Percentiles rank a stretch among this genome's conserved stretches.
These are phyloP conservation scores for Talpa occidentalis DNA, from an alignment of 2,113 vertebrate genomes.

Conservation along the genomic window DNA sequence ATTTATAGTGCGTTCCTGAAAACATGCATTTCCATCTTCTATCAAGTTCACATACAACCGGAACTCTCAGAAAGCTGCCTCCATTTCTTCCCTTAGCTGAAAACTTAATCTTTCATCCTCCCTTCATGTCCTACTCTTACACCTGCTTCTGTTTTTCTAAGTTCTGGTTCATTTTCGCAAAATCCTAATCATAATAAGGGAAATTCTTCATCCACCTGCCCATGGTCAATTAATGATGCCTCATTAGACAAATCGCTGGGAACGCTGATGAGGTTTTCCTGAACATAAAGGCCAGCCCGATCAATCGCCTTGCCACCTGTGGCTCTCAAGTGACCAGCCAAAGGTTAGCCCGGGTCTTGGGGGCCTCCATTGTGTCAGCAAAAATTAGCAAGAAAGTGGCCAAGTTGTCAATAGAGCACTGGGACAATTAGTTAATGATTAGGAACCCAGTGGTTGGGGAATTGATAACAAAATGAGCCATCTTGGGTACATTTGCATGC, in stretches of 20 bases:
- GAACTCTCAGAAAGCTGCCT: neutral
- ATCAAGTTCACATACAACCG: neutral
- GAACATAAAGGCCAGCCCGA: constrained; percentile 93
- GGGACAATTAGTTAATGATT: constrained; percentile 99
- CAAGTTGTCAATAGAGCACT: constrained; percentile 93
- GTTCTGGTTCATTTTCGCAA: constrained; percentile 49
- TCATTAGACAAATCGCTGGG: constrained; percentile 97
- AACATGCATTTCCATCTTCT: neutral
- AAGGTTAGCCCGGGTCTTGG: constrained; percentile 95
- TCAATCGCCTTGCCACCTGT: constrained; percentile 94
- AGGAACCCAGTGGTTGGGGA: constrained; percentile 89
- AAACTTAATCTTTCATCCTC: neutral
- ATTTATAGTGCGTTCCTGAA: neutral
- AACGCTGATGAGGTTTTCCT: constrained; percentile 97
- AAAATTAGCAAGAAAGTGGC: constrained; percentile 93
- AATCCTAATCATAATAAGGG: constrained; percentile 54
- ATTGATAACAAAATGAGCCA: constrained; percentile 95
- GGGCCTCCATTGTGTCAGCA: constrained; percentile 94
- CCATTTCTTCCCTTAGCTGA: accelerated
- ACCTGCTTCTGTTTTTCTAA: neutral
- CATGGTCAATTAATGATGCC: constrained; percentile 94
- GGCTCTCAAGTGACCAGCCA: constrained; percentile 92
- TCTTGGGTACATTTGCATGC: constrained; percentile 91
- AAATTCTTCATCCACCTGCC: constrained; percentile 89
- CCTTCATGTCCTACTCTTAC: neutral